Base-by-base conservation (phyloP, 2,113 vertebrate species). In the Gallinago media region DNA sequence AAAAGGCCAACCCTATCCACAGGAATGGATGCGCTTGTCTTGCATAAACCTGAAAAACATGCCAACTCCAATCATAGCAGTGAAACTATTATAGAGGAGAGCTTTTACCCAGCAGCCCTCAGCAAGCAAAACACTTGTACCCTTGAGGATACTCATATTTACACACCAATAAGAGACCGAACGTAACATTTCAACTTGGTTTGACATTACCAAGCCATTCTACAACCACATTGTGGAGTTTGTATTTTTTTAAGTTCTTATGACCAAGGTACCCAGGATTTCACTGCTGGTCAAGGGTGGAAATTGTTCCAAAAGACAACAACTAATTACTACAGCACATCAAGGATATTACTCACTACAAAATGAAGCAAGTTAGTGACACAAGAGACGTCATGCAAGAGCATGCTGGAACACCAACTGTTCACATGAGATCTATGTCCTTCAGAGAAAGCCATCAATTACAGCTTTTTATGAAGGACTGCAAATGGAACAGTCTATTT, bases 261-360 rank as follows among this genome's bases (percentile, higher is more conserved):
- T 2, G 2, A 72, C 2, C 26, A 74, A 73, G 19, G 40, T 46
- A 62, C 4, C 15, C 34, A 75, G 23, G 20, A 65, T 59, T 83
- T 68, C 26, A 72, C 17, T 50, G 34, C 11, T 15, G 3, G 8
- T 9, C 3, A 3, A 5, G 11, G 3, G 2, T 15, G 2, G 5
- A 8, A 56, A 46, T 11, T 54, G 52, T 81, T 81, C 50, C 46
- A 77, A 73, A 85, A 62, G 36, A 58, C 29, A 52, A 20, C 36
- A 67, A 20, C 21, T 58, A n/a, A 75, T 68, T 86, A 75, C 58
- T 47, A 17, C 2, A 86, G 59, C 34, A 65, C 29, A 83, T 68
- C 44, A 81, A 71, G 46, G 58, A 19, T 61, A 36, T 66, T 72
- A 58, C 52, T 68, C 26, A 31, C 23, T n/a, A 70, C 55, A 74